Base-by-base conservation (phyloP, 2,797 vertebrate genomes). In the Lindbergichthys nudifrons region DNA sequence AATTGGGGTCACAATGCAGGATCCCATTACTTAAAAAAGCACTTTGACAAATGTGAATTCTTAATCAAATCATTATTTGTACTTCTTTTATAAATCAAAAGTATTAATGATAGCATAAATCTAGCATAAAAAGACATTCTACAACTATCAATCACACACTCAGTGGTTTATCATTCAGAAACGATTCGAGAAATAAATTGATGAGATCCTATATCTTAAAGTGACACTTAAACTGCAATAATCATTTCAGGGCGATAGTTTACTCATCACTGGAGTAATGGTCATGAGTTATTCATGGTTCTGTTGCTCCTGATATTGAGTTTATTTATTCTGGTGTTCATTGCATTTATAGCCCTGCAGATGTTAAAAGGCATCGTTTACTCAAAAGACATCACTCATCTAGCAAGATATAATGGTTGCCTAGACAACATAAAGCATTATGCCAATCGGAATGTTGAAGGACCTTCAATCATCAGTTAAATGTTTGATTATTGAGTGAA, bases 171-270 rank as follows among this genome's bases (percentile, higher is more conserved):
- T 54, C 43, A 63, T 58, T 54, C 68, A 78, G 79, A 51, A 68
- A 47, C 19, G 58, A 57, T 68, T 75, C 5, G 58, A 52, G 43
- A 68, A 76, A 76, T 59, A 60, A 79, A 73, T 26, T 48, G 63
- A 75, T 61, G 30, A 54, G 36, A 23, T 41, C 47, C 58, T 36
- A 32, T 43, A 71, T 45, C 62, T 78, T 59, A 30, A 79, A 76
- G 52, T 70, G 70, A 70, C 61, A 59, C 41, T 73, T 69, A 66
- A 63, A 69, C 26, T 30, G 64, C 61, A 77, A 72, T 82, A 64
- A 80, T 71, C 66, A 61, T 43, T 43, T 71, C 61, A 75, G 43
- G 10, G 41, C 16, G 59, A 74, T 36, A 9, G 46, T 67, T 73
- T 59, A 42, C 41, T 82, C 57, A 66, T 82, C 65, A 45, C 10